Evolutionary conservation across 2,888 invertebrate species (phyloP), one percentile per base, ranked within the genome.

Genomic region (Blera fallax): DNA sequence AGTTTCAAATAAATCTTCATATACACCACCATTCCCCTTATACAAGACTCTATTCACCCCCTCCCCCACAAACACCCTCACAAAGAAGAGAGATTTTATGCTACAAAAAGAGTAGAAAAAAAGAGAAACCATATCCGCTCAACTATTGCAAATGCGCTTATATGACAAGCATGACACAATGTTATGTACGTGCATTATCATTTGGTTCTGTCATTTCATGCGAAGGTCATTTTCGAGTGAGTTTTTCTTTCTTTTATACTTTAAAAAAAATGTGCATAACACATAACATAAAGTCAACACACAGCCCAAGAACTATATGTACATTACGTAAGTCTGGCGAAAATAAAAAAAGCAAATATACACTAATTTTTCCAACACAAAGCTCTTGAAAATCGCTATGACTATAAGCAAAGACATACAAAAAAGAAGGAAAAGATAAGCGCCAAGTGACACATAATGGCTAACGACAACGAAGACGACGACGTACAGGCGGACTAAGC

Each of bases 221-320:
- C 48, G 76, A 85, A 85, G 84, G 84, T 85, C 81, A 76, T 45
- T n/a, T n/a, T 72, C 45, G 32, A 50, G 65, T 45, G 58, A 52
- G 50, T 58, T 50, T 58, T 70, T 52, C 29, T 58, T 67, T 50
- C 21, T 29, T 54, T 10, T 21, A 70, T 34, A 70, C 62, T n/a
- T 64, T 34, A 16, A 45, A 16, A 52, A 62, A 54, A 72, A 52
- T 78, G 37, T 50, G 56, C 73, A 77, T 60, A 34, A 56, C 45
- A 37, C 69, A 29, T 34, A 43, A 32, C 2, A 48, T 21, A 34
- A 24, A 29, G 7, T 14, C 50, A 8, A 34, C 27, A 60, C 52
- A 60, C 21, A 62, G 24, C 10, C 27, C 34, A 50, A 16, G 37
- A 40, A 69, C 24, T 70, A 27, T 40, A 2, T 4, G 7, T 37